Conservation (phyloP, 2,797 vertebrate species). For the Prionace glauca region DNA sequence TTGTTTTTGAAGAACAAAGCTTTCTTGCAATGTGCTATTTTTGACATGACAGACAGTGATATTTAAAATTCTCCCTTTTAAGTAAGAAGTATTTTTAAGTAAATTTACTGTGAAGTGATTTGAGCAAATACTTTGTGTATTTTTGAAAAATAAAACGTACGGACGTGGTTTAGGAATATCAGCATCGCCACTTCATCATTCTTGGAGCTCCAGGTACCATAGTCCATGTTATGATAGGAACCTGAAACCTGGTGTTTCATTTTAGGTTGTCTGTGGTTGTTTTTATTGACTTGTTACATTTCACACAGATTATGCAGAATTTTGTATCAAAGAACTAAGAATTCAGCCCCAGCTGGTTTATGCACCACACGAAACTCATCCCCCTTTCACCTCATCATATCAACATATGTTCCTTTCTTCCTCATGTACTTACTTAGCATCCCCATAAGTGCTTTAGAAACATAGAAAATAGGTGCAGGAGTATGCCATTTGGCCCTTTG, state of each 20-base stretch:
- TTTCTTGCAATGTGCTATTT: neutral
- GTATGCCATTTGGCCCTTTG: no score
- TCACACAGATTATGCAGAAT: neutral
- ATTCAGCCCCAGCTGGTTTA: neutral
- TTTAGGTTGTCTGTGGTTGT: neutral
- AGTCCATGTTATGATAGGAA: neutral
- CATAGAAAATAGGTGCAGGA: no score
- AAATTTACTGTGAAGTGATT: neutral
- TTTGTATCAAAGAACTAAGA: neutral
- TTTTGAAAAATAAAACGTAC: neutral
- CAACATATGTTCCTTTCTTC: neutral
- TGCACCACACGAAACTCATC: neutral
- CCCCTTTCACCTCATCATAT: neutral
- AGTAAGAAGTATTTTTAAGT: neutral
- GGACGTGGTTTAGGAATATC: neutral
- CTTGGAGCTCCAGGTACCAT: neutral
- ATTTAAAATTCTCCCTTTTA: neutral
- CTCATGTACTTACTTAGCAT: neutral
- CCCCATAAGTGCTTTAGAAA: neutral
- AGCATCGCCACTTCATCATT: neutral
- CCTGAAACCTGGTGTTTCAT: neutral
- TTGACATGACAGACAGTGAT: neutral
- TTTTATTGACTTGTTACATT: neutral
- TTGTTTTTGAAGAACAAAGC: slow-evolving; percentile 44
- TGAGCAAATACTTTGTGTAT: neutral